Base-by-base conservation (phyloP, 2,113 vertebrate genomes). In the Marmota monax region DNA sequence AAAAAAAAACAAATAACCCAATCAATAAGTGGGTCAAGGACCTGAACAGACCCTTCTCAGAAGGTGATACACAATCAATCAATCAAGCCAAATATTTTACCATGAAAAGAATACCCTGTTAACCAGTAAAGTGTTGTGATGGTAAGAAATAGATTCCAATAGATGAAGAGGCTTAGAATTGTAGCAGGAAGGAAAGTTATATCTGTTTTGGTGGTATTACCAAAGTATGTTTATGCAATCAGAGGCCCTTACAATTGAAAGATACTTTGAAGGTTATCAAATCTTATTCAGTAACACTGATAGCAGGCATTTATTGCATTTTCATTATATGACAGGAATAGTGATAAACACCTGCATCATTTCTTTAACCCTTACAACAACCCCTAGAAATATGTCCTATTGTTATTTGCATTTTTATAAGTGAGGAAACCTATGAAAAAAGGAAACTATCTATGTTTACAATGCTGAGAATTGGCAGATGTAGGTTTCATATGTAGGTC, bases 391-490 rank as follows among this genome's bases (percentile, higher is more conserved):
- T 90, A 67, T 16, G 23, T 67, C 32, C 22, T 87, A 22, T 73
- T 90, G 51, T 84, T 93, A 79, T 11, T 51, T 94, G 34, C 13
- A 95, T 76, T 96, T 96, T 91, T 85, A 45, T 23, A 89, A 95
- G 72, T 92, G 37, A 92, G 34, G 56, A 82, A 90, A 93, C 42
- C 89, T 10, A 58, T 58, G 69, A 45, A 76, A 23, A 73, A 29
- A 11, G 93, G 85, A 72, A 85, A 4, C 80, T 72, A 69, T 6
- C 8, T 86, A 70, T 39, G 45, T 27, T 96, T 83, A 90, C 48
- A 84, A 90, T 87, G 39, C 53, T 79, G 39, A 92, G 61, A 96
- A 86, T 67, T 9, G 18, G 65, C 18, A 96, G 61, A 73, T 94
- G 18, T 42, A 84, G 25, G 20, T 74, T 93, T 94, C 34, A 94